Conservation (phyloP, 2,113 vertebrate genomes). For the Onychostruthus taczanowskii region DNA sequence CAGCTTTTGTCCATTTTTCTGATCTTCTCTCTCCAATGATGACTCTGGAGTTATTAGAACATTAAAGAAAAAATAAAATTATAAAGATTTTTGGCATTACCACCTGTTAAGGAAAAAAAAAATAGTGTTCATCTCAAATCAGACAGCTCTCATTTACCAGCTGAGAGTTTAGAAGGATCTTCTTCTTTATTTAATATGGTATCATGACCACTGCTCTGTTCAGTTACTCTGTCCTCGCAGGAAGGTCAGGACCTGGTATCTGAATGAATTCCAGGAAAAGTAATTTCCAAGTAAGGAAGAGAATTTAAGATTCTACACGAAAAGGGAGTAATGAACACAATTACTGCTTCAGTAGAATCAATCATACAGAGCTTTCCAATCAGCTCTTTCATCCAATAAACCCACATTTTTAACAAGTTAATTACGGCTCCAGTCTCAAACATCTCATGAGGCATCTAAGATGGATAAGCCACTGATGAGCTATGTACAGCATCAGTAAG, state of each 20-base stretch:
- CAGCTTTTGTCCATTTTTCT: neutral
- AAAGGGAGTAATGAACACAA: neutral
- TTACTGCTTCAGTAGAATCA: neutral
- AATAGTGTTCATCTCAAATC: neutral
- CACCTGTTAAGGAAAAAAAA: neutral
- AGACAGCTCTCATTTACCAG: neutral
- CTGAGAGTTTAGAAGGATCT: neutral
- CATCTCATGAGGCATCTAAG: neutral
- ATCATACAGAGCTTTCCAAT: neutral
- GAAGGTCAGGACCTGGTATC: neutral
- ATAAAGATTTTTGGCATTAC: neutral
- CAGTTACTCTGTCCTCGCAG: neutral
- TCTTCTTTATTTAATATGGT: neutral
- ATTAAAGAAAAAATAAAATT: neutral
- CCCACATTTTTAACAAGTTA: neutral
- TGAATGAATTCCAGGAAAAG: neutral
- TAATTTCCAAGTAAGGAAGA: neutral
- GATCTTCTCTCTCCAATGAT: neutral
- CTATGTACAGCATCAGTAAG: neutral
- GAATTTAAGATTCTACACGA: neutral
- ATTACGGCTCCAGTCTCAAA: neutral
- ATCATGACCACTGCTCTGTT: rapidly evolving
- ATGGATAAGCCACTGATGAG: neutral
- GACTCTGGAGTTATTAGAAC: neutral
- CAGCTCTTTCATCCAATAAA: neutral